A percentile compares a stretch with the other conserved stretches of the same genome.
These are phyloP conservation scores for Platygyra sinensis DNA, from an alignment of 64 coral and sea anemone species.

Conservation along the genomic window DNA sequence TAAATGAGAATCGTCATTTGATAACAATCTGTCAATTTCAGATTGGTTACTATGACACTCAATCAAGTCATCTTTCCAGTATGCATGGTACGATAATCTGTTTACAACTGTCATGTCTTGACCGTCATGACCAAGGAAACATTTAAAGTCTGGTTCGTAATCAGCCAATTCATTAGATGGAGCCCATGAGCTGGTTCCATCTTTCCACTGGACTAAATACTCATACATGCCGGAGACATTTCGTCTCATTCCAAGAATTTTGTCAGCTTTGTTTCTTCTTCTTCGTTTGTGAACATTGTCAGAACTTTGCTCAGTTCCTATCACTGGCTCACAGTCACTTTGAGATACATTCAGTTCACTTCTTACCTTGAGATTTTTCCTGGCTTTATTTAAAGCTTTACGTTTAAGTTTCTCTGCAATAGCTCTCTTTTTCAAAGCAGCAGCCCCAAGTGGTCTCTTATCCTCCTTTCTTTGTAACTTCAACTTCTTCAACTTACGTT, in stretches of 20 bases:
- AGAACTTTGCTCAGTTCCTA: constrained; percentile 22
- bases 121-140: constrained; percentile 76
- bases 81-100: constrained; percentile 79
- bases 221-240: constrained; percentile 71
- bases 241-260: constrained; percentile 81
- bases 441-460: constrained; percentile 68
- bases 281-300: constrained; percentile 63
- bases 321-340: constrained; percentile 3
- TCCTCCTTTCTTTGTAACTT: constrained; percentile 58
- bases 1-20: constrained; percentile 18
- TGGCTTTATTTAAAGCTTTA: constrained; percentile 75
- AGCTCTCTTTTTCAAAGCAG: constrained; percentile 67
- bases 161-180: constrained; percentile 72
- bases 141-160: constrained; percentile 81
- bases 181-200: constrained; percentile 94
- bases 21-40: constrained; percentile 20
- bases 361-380: constrained; percentile 57
- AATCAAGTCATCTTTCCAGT: constrained; percentile 70
- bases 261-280: constrained; percentile 80
- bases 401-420: constrained; percentile 74
- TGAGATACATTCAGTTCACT: constrained; percentile 34
- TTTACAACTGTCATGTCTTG: constrained; percentile 74
- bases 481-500: constrained; percentile 70
- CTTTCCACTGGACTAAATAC: constrained; percentile 95
- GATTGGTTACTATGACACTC: constrained; percentile 21